phyloP scores from a whole-genome alignment of 2,888 invertebrate genomes.

The Minunthozetes semirufus region DNA sequence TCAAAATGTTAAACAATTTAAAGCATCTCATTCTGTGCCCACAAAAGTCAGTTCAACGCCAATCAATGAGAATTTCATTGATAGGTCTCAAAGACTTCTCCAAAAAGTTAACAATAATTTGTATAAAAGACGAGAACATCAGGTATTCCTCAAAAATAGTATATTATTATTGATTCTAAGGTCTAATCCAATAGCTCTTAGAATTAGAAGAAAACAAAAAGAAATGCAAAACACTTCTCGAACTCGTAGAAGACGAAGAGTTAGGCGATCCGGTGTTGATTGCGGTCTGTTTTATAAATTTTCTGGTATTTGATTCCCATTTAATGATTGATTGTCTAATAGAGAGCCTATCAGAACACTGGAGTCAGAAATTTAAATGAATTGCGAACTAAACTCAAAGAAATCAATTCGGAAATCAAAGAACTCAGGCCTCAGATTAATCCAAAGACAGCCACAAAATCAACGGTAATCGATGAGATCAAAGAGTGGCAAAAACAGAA shows the following conservation, averaged over 20 bases:
- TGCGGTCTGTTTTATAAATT: too few relatives aligned
- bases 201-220: neutral
- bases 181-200: neutral
- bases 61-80: neutral
- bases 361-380: neutral
- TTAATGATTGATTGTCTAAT: neutral
- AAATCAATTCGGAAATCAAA: neutral
- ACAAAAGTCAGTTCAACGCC: neutral
- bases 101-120: neutral
- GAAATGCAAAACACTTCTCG: neutral
- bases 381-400: neutral
- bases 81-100: neutral
- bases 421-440: neutral
- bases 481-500: neutral
- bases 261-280: conserved; percentile 1
- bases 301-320: too few relatives aligned
- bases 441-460: neutral
- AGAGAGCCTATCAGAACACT: conserved; percentile 16
- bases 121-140: neutral
- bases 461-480: conserved; percentile 8
- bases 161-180: neutral
- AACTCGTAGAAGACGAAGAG: conserved; percentile 18
- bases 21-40: neutral
- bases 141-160: neutral
- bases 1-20: conserved; percentile 7